phyloP scores from a whole-genome alignment of 2,888 invertebrate genomes.

The Cheilosia grossa region DNA sequence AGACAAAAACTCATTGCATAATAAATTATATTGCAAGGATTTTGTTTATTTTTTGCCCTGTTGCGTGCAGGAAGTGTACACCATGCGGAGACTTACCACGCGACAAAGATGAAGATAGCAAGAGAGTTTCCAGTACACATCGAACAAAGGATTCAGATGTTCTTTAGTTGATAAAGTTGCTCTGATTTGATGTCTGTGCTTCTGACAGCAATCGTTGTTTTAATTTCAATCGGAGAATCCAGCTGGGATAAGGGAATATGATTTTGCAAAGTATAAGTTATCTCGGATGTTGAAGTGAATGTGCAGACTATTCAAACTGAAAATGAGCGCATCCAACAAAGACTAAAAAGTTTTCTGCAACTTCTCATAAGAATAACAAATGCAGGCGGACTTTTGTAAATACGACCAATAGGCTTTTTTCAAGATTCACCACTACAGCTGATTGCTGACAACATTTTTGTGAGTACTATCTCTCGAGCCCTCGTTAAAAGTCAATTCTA shows the following conservation, averaged over 20 bases:
- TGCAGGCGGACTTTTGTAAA: no score
- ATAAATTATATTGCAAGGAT: conserved; percentile 64
- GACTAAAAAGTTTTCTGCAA: no score
- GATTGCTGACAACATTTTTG: no score
- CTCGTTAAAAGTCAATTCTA: no score
- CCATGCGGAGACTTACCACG: conserved; percentile 43
- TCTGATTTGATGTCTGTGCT: conserved; percentile 64
- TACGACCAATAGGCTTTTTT: no score
- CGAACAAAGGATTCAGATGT: conserved; percentile 42
- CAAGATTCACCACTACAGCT: no score
- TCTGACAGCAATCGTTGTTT: conserved; percentile 56
- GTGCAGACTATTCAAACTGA: background rate
- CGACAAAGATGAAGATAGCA: conserved; percentile 41
- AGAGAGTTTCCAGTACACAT: conserved; percentile 56
- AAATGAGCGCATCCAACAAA: no score
- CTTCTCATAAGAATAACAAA: no score
- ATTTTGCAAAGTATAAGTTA: background rate
- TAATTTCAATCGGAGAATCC: conserved; percentile 31
- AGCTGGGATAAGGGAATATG: background rate
- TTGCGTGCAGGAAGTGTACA: conserved; percentile 49
- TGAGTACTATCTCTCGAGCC: no score
- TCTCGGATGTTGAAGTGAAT: background rate
- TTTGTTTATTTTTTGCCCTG: conserved; percentile 41
- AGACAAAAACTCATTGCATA: conserved; percentile 72
- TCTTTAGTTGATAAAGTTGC: conserved; percentile 53